Percentiles rank a stretch among this genome's conserved stretches.
Conservation (phyloP, 2,113 vertebrate genomes). For the Sardina pilchardus region DNA sequence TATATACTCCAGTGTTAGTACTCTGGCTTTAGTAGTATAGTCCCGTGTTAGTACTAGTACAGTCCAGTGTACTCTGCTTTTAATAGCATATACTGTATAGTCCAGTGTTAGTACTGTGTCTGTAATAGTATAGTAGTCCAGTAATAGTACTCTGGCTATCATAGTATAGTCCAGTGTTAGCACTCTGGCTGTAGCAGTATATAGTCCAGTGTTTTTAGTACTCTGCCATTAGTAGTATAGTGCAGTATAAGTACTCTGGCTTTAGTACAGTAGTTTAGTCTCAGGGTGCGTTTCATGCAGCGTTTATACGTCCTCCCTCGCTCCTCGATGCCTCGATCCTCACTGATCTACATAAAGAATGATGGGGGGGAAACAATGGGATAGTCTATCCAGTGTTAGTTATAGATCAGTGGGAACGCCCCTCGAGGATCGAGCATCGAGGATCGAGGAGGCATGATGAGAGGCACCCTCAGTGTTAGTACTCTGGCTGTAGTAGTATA, state of each 20-base stretch:
- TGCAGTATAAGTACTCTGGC: slow-evolving; percentile 46
- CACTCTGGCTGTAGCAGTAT: not conserved
- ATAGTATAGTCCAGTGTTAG: slow-evolving; percentile 41
- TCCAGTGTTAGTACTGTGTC: slow-evolving; percentile 43
- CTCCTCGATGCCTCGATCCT: no score
- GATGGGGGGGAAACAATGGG: no score
- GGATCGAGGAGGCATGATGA: no score
- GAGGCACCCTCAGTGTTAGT: slow-evolving; percentile 57
- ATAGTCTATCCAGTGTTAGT: no score
- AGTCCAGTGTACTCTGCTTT: slow-evolving; percentile 46
- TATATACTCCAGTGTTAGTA: slow-evolving; percentile 45
- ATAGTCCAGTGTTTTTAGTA: not conserved
- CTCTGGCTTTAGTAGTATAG: slow-evolving; percentile 36
- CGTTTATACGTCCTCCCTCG: no score
- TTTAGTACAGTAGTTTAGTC: slow-evolving; percentile 31
- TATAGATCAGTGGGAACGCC: no score
- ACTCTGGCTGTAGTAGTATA: not conserved
- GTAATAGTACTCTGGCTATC: slow-evolving; percentile 43
- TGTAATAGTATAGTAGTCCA: slow-evolving; percentile 40
- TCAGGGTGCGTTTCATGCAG: no score
- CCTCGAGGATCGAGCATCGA: no score
- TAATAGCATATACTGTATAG: no score
- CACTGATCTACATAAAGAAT: no score
- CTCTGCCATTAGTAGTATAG: slow-evolving; percentile 17
- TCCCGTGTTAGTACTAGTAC: slow-evolving; percentile 58